Conservation (phyloP, 2,797 vertebrate species). For the Apogon hyalosoma region DNA sequence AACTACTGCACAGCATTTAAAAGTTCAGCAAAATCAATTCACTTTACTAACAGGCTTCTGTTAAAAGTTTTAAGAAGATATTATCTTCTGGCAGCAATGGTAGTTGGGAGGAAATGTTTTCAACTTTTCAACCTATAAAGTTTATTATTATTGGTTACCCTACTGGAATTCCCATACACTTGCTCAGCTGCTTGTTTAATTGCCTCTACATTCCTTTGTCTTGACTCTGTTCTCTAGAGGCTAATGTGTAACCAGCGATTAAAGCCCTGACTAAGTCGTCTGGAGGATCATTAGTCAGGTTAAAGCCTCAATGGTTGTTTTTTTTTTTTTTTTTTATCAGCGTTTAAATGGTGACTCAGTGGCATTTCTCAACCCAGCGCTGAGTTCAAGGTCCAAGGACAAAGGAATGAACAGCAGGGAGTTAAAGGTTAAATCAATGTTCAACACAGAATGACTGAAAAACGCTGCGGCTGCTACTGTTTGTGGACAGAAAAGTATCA, state of each 20-base stretch:
- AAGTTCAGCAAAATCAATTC: too few species aligned
- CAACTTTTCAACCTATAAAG: too few species aligned
- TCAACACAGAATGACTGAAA: constrained; percentile 4
- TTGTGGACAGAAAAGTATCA: not conserved
- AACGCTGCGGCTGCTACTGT: not conserved
- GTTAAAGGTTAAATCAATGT: constrained; percentile 48
- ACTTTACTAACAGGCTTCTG: too few species aligned
- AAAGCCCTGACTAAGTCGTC: not conserved
- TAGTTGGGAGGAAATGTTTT: too few species aligned
- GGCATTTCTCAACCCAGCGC: constrained; percentile 48
- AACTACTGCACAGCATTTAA: too few species aligned
- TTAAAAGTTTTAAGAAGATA: too few species aligned
- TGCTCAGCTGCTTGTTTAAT: not conserved
- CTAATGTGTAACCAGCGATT: constrained; percentile 55
- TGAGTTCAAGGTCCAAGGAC: constrained; percentile 66
- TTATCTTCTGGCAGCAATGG: too few species aligned
- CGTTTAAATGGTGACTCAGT: constrained; percentile 57
- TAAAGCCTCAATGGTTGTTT: constrained; percentile 6
- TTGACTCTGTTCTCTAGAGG: constrained; percentile 17
- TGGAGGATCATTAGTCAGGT: constrained; percentile 43
- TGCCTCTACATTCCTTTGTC: constrained; percentile 39
- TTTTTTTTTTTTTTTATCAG: constrained; percentile 3
- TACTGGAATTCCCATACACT: constrained; percentile 6
- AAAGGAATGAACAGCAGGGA: constrained; percentile 9
- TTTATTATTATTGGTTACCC: not conserved